Conservation (phyloP, 2,888 invertebrate genomes). For the Gordius sp. region DNA sequence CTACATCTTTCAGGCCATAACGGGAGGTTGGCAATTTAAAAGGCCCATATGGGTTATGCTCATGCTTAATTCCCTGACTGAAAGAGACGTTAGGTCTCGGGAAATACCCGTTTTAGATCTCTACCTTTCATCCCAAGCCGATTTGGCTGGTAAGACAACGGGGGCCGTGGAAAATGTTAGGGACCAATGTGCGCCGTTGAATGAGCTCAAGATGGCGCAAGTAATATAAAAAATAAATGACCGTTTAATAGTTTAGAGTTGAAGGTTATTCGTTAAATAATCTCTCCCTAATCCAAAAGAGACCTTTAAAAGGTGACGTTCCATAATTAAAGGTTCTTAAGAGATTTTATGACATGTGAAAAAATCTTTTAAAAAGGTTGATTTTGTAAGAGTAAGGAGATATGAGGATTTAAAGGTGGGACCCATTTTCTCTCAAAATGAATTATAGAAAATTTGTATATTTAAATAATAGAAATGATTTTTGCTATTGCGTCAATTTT, state of each 20-base stretch:
- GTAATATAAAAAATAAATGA: slow-evolving; percentile 26
- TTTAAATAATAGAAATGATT: no score
- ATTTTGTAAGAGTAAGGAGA: no score
- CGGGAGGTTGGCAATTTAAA: slow-evolving; percentile 34
- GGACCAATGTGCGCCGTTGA: slow-evolving; percentile 35
- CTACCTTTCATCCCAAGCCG: slow-evolving; percentile 33
- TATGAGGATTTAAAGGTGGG: no score
- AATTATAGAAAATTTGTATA: no score
- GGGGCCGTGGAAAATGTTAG: slow-evolving; percentile 34
- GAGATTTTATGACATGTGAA: no score
- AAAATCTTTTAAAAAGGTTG: no score
- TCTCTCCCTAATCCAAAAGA: no score
- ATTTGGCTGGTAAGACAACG: slow-evolving; percentile 29
- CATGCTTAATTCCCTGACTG: slow-evolving; percentile 34
- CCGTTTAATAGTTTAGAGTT: background rate
- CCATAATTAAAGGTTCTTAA: no score
- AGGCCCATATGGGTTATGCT: slow-evolving; percentile 36
- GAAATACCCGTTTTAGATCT: slow-evolving; percentile 34
- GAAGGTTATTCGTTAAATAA: slow-evolving; percentile 3
- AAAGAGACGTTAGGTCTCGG: slow-evolving; percentile 29
- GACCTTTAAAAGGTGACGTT: no score
- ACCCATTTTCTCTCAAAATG: no score
- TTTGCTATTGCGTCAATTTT: no score
- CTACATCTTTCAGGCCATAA: slow-evolving; percentile 26
- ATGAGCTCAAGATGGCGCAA: slow-evolving; percentile 33